phyloP scores from a whole-genome alignment of 2,888 invertebrate genomes.

The Spodoptera littoralis region DNA sequence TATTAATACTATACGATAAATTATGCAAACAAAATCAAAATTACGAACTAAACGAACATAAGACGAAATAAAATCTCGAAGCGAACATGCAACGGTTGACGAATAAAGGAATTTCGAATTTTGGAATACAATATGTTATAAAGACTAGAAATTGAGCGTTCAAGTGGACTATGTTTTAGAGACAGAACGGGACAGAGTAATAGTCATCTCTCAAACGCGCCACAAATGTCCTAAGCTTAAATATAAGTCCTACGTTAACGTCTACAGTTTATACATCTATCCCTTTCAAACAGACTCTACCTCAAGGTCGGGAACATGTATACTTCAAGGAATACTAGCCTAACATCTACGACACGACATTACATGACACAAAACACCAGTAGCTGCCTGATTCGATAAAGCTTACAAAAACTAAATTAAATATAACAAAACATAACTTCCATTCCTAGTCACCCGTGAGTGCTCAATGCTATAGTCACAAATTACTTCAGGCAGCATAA shows the following conservation, averaged over 20 bases:
- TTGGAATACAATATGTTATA: constrained; percentile 52
- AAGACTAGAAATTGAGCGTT: constrained; percentile 82
- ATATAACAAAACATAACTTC: too few species aligned
- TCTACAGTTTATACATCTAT: constrained; percentile 37
- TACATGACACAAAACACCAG: too few species aligned
- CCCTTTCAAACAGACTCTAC: constrained; percentile 6
- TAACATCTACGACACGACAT: too few species aligned
- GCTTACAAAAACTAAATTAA: too few species aligned
- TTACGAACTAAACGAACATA: constrained; percentile 25
- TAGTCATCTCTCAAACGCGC: constrained; percentile 58
- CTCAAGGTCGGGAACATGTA: constrained; percentile 20
- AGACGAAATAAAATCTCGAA: constrained; percentile 18
- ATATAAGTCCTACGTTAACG: constrained; percentile 46
- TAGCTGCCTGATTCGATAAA: background rate
- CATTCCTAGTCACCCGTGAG: too few species aligned
- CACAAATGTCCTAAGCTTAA: constrained; percentile 48
- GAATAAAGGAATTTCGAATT: constrained; percentile 32
- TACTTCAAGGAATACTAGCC: too few species aligned
- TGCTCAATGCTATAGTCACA: too few species aligned
- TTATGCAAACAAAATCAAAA: constrained; percentile 20
- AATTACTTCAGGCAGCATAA: too few species aligned
- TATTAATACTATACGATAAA: constrained; percentile 25
- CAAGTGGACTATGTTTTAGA: constrained; percentile 61
- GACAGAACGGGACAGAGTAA: constrained; percentile 53
- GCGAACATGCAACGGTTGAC: constrained; percentile 14